These are phyloP conservation scores for Andricus quercusramuli DNA, from an alignment of 2,888 invertebrate genomes.

Conservation along the genomic window DNA sequence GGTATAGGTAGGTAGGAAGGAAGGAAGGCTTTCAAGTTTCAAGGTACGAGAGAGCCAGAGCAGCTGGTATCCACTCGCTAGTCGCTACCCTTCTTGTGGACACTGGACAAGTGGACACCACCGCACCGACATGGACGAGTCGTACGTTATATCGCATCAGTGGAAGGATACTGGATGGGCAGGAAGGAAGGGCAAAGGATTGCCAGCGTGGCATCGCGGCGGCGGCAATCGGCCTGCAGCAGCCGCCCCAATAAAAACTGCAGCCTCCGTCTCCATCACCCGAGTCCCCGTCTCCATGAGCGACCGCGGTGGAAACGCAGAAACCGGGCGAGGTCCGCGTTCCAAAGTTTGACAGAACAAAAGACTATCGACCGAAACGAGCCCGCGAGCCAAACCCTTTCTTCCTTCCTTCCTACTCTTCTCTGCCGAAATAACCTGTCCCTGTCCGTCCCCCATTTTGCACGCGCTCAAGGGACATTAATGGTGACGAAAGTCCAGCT, in stretches of 20 bases:
- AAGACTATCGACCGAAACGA: conserved; percentile 66
- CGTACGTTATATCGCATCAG: conserved; percentile 45
- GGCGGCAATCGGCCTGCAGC: conserved; percentile 52
- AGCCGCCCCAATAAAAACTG: conserved; percentile 76
- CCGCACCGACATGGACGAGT: conserved; percentile 50
- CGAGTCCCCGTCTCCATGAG: conserved; percentile 41
- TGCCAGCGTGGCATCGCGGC: conserved; percentile 50
- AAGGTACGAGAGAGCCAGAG: conserved; percentile 11
- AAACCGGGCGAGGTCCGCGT: conserved; percentile 71
- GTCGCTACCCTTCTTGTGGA: conserved; percentile 49
- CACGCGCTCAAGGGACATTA: conserved; percentile 24
- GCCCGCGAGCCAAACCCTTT: conserved; percentile 40
- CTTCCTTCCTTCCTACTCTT: conserved; percentile 44
- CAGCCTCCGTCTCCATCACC: conserved; percentile 60
- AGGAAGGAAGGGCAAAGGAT: conserved; percentile 48
- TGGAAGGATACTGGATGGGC: not conserved
- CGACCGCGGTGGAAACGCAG: conserved; percentile 53
- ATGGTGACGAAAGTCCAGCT: conserved; percentile 40
- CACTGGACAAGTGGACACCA: conserved; percentile 45
- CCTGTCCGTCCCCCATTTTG: conserved; percentile 40
- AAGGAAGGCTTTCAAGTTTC: conserved; percentile 15
- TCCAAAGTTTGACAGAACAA: conserved; percentile 78
- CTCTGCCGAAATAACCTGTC: conserved; percentile 46
- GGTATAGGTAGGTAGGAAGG: conserved; percentile 2
- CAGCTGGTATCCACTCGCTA: conserved; percentile 27